Evolutionary conservation across 2,888 invertebrate genomes (phyloP), one percentile per base, ranked within the genome.

Genomic region (Amphipyra berbera): DNA sequence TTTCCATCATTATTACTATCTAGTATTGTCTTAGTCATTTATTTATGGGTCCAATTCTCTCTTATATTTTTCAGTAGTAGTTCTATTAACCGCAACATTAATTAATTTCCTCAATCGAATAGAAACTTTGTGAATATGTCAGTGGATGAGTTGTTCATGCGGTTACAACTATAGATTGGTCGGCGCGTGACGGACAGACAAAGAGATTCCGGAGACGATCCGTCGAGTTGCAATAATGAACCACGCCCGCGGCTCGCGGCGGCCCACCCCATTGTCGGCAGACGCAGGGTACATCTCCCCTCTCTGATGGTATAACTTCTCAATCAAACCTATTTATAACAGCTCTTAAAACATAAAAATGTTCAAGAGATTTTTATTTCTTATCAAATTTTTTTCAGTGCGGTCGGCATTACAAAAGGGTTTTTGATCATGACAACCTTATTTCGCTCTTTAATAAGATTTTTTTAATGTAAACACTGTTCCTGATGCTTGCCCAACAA

Each of bases 401-500:
- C 59, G 53, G 58, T 60, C 63, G 48, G 68, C 76, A 80, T 78
- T 70, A 75, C 64, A 67, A 74, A 72, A 78, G 62, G 72, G 59
- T 64, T 72, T 78, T 74, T 83, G 82, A 81, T 82, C 82, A 82
- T 84, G 85, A 86, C 86, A 86, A 86, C 82, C 84, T 85, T 83
- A 82, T 87, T 88, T 81, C 78, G 78, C 73, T 79, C 69, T 84
- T 83, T 86, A 88, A 88, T 87, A 86, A 83, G 83, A 81, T 87
- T 87, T 86, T 84, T 82, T 82, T 77, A 79, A 81, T 80, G 84
- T 81, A 88, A 89, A 88, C 89, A 88, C 68, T 89, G 88, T 83
- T 86, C 78, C 82, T 83, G 87, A 90, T 87, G 86, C 84, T 85
- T 88, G 88, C 78, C 84, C 86, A 89, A 87, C 88, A 82, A 84